These are phyloP conservation scores for Patella vulgata DNA, from an alignment of 1,140 invertebrate species.

Conservation along the genomic window DNA sequence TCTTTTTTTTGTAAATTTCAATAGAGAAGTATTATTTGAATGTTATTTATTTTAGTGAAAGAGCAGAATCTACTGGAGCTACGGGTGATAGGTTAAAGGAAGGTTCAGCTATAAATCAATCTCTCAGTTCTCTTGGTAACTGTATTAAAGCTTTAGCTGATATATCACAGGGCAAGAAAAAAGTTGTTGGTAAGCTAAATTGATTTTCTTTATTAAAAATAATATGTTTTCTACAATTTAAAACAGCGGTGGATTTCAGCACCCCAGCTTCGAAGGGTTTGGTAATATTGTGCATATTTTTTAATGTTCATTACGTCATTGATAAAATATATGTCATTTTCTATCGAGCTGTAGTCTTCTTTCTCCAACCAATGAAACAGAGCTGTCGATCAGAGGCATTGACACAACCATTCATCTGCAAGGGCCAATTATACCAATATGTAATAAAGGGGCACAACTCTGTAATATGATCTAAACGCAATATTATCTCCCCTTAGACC, in stretches of 20 bases:
- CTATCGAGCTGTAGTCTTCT: too few relatives aligned
- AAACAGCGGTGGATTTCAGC: background rate
- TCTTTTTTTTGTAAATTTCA: too few relatives aligned
- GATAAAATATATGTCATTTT: too few relatives aligned
- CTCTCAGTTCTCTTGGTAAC: conserved; percentile 73
- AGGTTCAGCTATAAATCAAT: conserved; percentile 74
- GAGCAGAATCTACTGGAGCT: conserved; percentile 71
- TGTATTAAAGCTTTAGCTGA: conserved; percentile 73
- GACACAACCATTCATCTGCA: too few relatives aligned
- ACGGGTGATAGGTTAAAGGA: conserved; percentile 74
- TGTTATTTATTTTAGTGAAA: conserved; percentile 67
- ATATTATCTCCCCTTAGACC: too few relatives aligned
- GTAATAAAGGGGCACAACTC: too few relatives aligned
- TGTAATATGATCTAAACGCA: too few relatives aligned
- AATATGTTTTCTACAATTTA: background rate
- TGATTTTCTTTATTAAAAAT: background rate
- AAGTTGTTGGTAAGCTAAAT: conserved; percentile 55
- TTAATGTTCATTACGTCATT: too few relatives aligned
- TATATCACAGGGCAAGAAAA: conserved; percentile 53
- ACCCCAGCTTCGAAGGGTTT: background rate
- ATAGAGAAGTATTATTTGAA: too few relatives aligned
- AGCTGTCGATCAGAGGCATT: too few relatives aligned
- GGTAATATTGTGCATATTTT: background rate
- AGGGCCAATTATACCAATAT: too few relatives aligned
- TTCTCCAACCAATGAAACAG: too few relatives aligned